Base-by-base conservation (phyloP, 2,888 invertebrate species). In the Bombylius major region DNA sequence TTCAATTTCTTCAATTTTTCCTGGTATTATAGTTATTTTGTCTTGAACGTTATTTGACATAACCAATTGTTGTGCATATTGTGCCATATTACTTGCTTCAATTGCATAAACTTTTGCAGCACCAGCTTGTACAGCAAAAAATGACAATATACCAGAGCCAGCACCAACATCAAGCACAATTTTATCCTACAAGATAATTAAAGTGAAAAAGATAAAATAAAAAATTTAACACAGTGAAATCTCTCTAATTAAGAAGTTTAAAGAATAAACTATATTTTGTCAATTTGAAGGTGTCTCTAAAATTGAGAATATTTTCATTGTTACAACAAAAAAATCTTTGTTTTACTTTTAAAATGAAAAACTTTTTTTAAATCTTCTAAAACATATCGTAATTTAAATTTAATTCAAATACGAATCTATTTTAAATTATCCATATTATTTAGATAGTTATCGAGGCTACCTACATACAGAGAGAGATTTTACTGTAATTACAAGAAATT, bases 21-120 rank as follows among this genome's bases (percentile, higher is more conserved):
- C 98, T 11, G 97, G 89, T 65, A 99, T 86, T 5, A 99, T 96
- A 60, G 86, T 80, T 60, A 99, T 91, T 67, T 87, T 86, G 66
- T 89, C 90, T 59, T 85, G 82, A 53, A 96, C 79, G 70, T 89
- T 87, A 75, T 99, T 99, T 42, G 90, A 86, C 62, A 86, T 82
- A 0, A 98, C 96, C 61, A 99, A 75, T 60, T 85, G 85, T 72
- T 92, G 89, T 14, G 95, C 95, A 71, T 96, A 94, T 69, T 91
- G 88, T 5, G 97, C 97, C 97, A 99, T 99, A 65, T 93, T 93
- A 69, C 94, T 95, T 0, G 99, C 99, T 76, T 99, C 99, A n/a
- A 99, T 95, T 0, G 98, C 98, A 72, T 98, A 99, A 3, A 99
- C 95, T 73, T 88, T 89, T 61, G 86, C 85, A 45, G 98, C 98